These are phyloP conservation scores for Pachyseris speciosa DNA, from an alignment of 64 coral and sea anemone genomes.

Conservation along the genomic window DNA sequence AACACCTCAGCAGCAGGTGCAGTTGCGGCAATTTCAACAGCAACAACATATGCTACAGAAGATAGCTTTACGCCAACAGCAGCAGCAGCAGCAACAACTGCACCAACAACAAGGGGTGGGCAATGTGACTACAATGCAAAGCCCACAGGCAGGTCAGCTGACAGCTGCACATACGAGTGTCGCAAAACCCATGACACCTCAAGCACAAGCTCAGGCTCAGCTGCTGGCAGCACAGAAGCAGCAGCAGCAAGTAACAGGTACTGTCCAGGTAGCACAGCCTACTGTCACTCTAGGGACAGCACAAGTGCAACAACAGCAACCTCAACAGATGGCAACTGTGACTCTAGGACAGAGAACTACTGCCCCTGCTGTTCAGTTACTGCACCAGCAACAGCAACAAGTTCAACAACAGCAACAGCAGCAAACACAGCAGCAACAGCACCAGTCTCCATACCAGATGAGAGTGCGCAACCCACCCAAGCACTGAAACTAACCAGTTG, in stretches of 20 bases:
- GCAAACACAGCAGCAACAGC: slow-evolving; percentile 24
- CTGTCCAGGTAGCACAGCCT: slow-evolving; percentile 6
- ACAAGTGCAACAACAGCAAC: slow-evolving; percentile 55
- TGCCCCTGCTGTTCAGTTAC: neutral
- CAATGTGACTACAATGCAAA: slow-evolving; percentile 17
- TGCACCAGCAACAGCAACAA: slow-evolving; percentile 55
- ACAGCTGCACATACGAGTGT: slow-evolving; percentile 29
- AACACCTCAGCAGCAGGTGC: slow-evolving; percentile 37
- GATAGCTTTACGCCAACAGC: neutral
- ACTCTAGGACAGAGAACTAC: slow-evolving; percentile 16
- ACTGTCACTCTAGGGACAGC: slow-evolving; percentile 13
- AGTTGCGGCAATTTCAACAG: slow-evolving; percentile 27
- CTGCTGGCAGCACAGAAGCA: slow-evolving; percentile 5
- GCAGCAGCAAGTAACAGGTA: slow-evolving; percentile 3
- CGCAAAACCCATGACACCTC: slow-evolving; percentile 15
- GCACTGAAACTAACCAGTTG: neutral
- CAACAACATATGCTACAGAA: slow-evolving; percentile 13
- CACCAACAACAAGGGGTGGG: slow-evolving; percentile 1
- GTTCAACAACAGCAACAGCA: slow-evolving; percentile 30
- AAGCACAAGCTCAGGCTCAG: slow-evolving; percentile 41
- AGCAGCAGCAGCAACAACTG: slow-evolving; percentile 46
- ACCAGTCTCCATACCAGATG: slow-evolving; percentile 12
- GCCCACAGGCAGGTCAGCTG: slow-evolving; percentile 32
- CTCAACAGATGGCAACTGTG: slow-evolving; percentile 49
- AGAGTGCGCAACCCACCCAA: slow-evolving; percentile 57